Evolutionary conservation across 1,140 invertebrate genomes (phyloP).

Genomic region (Rhopalosiphum maidis): DNA sequence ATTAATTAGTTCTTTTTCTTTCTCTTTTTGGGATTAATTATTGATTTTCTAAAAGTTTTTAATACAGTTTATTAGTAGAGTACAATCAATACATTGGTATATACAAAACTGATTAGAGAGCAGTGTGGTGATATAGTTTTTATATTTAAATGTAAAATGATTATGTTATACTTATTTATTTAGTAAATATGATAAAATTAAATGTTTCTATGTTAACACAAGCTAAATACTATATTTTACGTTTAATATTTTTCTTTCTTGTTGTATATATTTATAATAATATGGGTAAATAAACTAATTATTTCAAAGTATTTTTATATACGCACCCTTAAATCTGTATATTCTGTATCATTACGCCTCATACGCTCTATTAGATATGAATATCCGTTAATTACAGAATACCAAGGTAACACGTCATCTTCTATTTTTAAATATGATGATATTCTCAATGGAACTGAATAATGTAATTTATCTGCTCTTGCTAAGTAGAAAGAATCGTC

Average conservation of each 20-base stretch:
- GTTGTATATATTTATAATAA: no score
- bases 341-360: not conserved
- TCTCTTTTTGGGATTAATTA: not conserved
- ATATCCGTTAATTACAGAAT: constrained; percentile 61
- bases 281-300: no score
- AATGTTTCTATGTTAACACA: not conserved
- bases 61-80: no score
- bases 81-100: no score
- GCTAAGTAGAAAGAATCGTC: constrained; percentile 67
- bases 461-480: constrained; percentile 67
- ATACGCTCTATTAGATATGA: constrained; percentile 26
- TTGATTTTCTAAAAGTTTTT: not conserved
- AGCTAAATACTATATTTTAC: not conserved
- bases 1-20: no score
- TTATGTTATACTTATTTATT: no score
- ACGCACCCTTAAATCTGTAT: not conserved
- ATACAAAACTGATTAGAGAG: no score
- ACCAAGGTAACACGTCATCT: constrained; percentile 70
- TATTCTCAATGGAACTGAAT: constrained; percentile 69
- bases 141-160: no score
- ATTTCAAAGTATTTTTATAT: not conserved
- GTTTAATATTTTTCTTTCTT: not conserved
- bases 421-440: constrained; percentile 68
- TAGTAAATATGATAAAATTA: no score
- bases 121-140: no score